A percentile compares a stretch with the other conserved stretches of the same genome.
phyloP scores from a whole-genome alignment of 2,888 invertebrate genomes.

The Drosophila trichaetosa region DNA sequence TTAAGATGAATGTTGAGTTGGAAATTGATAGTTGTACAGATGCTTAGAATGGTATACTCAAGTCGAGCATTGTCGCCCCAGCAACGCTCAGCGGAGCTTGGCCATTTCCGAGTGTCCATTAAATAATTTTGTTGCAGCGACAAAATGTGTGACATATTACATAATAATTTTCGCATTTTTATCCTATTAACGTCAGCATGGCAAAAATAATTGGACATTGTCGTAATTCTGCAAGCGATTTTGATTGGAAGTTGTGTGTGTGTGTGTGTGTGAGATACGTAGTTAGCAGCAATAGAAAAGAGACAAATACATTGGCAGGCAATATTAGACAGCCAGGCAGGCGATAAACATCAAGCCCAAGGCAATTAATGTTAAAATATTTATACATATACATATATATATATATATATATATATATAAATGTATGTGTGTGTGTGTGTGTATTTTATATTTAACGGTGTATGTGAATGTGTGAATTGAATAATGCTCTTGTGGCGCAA shows the following conservation, averaged over 20 bases:
- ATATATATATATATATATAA: neutral
- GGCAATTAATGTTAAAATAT: slow-evolving; percentile 35
- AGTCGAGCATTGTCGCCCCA: neutral
- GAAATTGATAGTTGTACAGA: neutral
- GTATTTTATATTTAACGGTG: neutral
- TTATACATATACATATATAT: slow-evolving; percentile 9
- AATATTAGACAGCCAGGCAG: slow-evolving; percentile 7
- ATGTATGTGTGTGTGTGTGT: slow-evolving; percentile 5
- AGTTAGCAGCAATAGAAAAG: neutral
- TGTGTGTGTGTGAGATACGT: neutral
- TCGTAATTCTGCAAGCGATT: slow-evolving; percentile 51
- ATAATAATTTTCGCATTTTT: slow-evolving; percentile 69
- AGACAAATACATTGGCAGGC: slow-evolving; percentile 5
- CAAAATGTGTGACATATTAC: slow-evolving; percentile 65
- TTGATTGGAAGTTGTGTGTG: slow-evolving; percentile 49
- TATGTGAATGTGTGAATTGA: slow-evolving; percentile 27
- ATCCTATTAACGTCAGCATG: slow-evolving; percentile 65
- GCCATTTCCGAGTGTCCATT: slow-evolving; percentile 38
- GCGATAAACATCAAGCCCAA: slow-evolving; percentile 21
- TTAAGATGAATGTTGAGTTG: neutral
- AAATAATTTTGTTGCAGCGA: slow-evolving; percentile 51
- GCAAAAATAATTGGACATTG: slow-evolving; percentile 69
- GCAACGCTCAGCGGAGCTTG: neutral
- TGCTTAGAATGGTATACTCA: slow-evolving; percentile 17
- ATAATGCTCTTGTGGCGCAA: slow-evolving; percentile 37